Conservation (phyloP, 2,888 invertebrate species). For the Ligdia adustata region DNA sequence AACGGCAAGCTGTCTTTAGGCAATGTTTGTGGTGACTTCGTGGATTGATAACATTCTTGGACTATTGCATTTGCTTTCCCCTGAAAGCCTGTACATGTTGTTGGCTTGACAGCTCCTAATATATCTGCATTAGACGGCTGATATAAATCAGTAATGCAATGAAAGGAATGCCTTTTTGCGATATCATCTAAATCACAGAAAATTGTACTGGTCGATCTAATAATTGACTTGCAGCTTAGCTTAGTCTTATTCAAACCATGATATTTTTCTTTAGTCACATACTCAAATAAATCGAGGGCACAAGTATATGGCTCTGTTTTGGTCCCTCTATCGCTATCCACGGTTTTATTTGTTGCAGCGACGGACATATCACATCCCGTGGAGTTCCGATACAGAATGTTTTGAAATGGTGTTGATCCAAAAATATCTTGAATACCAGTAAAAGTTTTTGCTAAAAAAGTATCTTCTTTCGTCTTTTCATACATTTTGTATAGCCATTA, state of each 20-base stretch:
- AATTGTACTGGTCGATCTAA: constrained; percentile 64
- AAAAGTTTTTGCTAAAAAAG: constrained; percentile 50
- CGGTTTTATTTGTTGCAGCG: too few species aligned
- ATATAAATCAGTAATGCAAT: constrained; percentile 49
- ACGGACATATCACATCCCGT: not conserved
- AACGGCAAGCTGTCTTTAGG: constrained; percentile 47
- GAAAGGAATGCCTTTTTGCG: constrained; percentile 65
- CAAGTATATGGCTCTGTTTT: constrained; percentile 23
- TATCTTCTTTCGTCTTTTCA: constrained; percentile 32
- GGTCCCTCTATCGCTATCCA: constrained; percentile 32
- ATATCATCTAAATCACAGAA: constrained; percentile 72
- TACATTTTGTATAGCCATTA: constrained; percentile 36
- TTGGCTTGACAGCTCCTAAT: constrained; percentile 42
- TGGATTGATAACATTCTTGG: constrained; percentile 64
- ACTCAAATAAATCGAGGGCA: constrained; percentile 29
- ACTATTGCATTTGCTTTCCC: constrained; percentile 52
- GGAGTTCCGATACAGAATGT: constrained; percentile 36
- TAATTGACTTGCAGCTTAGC: constrained; percentile 45
- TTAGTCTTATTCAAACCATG: constrained; percentile 49
- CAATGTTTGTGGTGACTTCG: constrained; percentile 51
- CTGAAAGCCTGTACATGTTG: constrained; percentile 42
- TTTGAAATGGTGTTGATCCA: constrained; percentile 41
- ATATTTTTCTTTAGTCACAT: constrained; percentile 59
- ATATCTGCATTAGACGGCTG: constrained; percentile 46
- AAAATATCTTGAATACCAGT: constrained; percentile 57